Conservation (phyloP, 2,113 vertebrate genomes). For the Microcebus tavaratra region DNA sequence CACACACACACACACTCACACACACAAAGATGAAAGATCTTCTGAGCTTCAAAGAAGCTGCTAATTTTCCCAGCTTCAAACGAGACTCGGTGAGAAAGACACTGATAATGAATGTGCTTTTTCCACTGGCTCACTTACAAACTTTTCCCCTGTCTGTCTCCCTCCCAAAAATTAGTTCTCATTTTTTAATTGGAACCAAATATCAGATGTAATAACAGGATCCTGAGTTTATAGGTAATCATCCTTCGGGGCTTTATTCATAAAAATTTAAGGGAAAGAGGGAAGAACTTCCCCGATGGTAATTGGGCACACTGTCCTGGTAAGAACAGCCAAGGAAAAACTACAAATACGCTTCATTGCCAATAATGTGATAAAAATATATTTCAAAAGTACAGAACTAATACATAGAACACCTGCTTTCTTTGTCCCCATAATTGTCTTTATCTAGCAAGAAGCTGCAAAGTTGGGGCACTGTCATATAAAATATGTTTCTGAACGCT, state of each 20-base stretch:
- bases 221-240: not conserved
- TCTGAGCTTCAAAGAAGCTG: constrained; percentile 77
- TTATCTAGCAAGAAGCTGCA: not conserved
- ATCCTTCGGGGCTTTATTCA: not conserved
- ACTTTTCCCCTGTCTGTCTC: constrained; percentile 8
- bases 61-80: constrained; percentile 72
- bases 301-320: not conserved
- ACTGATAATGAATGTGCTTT: constrained; percentile 56
- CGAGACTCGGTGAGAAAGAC: constrained; percentile 18
- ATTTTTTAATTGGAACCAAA: constrained; percentile 31
- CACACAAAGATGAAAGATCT: constrained; percentile 77
- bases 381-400: not conserved
- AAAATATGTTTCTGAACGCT: not conserved
- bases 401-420: not conserved
- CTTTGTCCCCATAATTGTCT: not conserved
- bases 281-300: not conserved
- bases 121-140: constrained; percentile 28
- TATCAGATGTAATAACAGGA: not conserved
- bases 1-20: not conserved
- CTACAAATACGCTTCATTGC: not conserved
- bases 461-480: not conserved
- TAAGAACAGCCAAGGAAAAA: not conserved
- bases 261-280: not conserved
- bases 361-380: not conserved
- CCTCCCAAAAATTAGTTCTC: not conserved